Conservation (phyloP, 2,888 invertebrate genomes). For the Priapulus caudatus region DNA sequence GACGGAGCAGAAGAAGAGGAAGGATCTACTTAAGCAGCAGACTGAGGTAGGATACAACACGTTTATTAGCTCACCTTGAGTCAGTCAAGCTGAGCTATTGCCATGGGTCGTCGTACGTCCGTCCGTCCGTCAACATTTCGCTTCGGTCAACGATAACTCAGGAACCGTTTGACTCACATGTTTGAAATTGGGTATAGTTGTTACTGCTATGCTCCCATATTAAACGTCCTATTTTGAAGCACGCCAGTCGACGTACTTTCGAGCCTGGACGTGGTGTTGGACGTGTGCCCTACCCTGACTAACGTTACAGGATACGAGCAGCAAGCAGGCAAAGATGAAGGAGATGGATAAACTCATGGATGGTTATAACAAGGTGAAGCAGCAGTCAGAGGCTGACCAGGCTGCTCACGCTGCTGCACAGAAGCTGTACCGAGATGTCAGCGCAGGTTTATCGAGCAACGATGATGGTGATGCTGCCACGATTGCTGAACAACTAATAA, state of each 20-base stretch:
- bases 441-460: conserved; percentile 64
- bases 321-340: no score
- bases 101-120: no score
- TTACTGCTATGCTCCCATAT: no score
- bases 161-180: no score
- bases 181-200: no score
- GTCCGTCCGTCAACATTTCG: no score
- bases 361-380: conserved; percentile 54
- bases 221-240: no score
- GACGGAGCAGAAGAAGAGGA: conserved; percentile 53
- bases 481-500: conserved; percentile 75
- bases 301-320: no score
- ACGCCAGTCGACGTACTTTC: no score
- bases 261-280: not conserved
- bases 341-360: conserved; percentile 41
- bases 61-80: not conserved
- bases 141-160: no score
- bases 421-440: conserved; percentile 66
- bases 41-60: conserved; percentile 46
- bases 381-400: conserved; percentile 52
- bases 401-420: conserved; percentile 59
- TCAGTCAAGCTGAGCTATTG: no score
- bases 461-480: conserved; percentile 61
- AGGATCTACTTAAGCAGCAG: conserved; percentile 52
- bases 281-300: no score